phyloP scores from a whole-genome alignment of 2,888 invertebrate species.

The Oscheius onirici region DNA sequence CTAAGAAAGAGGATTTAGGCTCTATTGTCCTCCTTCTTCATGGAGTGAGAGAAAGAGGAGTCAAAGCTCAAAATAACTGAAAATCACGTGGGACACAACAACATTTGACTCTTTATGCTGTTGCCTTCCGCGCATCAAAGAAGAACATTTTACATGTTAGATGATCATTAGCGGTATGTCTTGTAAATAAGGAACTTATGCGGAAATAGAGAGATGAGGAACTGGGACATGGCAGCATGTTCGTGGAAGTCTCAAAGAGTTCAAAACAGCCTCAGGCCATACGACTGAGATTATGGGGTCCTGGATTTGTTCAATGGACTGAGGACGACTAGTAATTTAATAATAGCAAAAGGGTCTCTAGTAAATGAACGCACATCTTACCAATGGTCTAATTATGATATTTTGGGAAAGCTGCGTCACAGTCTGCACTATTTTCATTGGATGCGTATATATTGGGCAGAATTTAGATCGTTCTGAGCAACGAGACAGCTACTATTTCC shows the following conservation, averaged over 20 bases:
- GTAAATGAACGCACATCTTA: too few relatives aligned
- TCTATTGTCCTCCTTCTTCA: neutral
- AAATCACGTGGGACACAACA: neutral
- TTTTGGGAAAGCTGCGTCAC: too few relatives aligned
- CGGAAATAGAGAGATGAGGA: neutral
- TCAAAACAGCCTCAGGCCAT: conserved; percentile 25
- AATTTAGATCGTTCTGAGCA: too few relatives aligned
- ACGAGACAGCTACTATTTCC: too few relatives aligned
- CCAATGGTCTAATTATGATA: too few relatives aligned
- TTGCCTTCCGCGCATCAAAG: too few relatives aligned
- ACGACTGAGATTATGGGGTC: conserved; percentile 12
- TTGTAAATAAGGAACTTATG: too few relatives aligned
- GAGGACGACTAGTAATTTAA: conserved; percentile 18
- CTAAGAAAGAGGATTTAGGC: neutral
- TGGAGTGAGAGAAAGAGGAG: neutral
- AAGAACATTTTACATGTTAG: too few relatives aligned
- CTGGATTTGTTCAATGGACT: conserved; percentile 9
- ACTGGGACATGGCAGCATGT: neutral
- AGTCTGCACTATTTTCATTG: too few relatives aligned
- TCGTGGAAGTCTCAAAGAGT: neutral
- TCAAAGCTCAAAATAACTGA: neutral
- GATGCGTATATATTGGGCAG: too few relatives aligned
- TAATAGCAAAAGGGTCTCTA: neutral
- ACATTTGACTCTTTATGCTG: neutral
- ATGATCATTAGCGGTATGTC: too few relatives aligned